Percentiles rank a stretch among this genome's conserved stretches.
These are phyloP conservation scores for Odontophorus gujanensis DNA, from an alignment of 2,113 vertebrate genomes.

Conservation along the genomic window DNA sequence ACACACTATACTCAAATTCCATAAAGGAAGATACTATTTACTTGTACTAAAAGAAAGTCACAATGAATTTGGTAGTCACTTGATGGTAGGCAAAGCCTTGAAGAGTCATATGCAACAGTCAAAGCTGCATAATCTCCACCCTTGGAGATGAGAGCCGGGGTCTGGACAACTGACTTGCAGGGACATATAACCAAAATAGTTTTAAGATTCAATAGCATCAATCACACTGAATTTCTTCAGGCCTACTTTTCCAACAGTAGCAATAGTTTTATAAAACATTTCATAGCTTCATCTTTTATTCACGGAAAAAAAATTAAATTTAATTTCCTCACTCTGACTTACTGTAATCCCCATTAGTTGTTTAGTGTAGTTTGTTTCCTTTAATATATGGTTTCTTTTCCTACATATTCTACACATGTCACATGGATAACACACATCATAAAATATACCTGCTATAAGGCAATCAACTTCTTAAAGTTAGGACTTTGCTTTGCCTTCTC, in stretches of 20 bases:
- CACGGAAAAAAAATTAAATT: not conserved
- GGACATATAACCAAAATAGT: not conserved
- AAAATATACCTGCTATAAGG: not conserved
- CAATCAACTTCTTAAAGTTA: not conserved
- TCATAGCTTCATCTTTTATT: not conserved
- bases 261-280: not conserved
- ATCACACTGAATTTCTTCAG: not conserved
- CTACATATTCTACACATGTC: not conserved
- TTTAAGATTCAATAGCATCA: not conserved
- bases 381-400: not conserved
- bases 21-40: not conserved
- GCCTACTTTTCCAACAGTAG: not conserved
- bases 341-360: not conserved
- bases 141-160: not conserved
- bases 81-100: not conserved
- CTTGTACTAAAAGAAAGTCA: not conserved
- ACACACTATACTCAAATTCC: not conserved
- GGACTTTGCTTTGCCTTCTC: not conserved
- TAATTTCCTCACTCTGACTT: not conserved
- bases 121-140: not conserved
- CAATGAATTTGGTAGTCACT: not conserved
- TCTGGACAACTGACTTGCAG: not conserved
- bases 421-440: not conserved
- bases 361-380: not conserved
- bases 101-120: not conserved